Percentiles rank a stretch among this genome's conserved stretches.
These are phyloP conservation scores for Coryphaenoides rupestris DNA, from an alignment of 2,113 vertebrate genomes.

Conservation along the genomic window DNA sequence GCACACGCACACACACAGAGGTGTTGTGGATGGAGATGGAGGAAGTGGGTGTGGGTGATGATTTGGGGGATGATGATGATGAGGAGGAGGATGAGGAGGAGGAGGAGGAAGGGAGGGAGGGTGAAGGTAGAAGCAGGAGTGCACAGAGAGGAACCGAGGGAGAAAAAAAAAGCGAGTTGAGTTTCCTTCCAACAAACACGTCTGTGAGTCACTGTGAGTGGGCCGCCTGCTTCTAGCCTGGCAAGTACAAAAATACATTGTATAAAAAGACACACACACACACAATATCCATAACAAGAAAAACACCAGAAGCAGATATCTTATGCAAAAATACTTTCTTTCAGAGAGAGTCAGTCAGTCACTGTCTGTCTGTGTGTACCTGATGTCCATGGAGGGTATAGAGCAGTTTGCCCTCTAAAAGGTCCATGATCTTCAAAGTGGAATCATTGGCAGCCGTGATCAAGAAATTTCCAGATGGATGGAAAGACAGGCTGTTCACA, in stretches of 20 bases:
- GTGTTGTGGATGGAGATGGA: background rate
- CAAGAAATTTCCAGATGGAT: constrained; percentile 88
- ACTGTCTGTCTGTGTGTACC: constrained; percentile 71
- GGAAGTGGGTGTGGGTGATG: background rate
- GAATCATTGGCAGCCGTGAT: constrained; percentile 92
- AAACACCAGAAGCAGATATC: constrained; percentile 6
- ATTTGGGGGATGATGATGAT: background rate
- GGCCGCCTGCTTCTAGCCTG: constrained; percentile 64
- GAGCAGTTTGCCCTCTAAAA: constrained; percentile 89
- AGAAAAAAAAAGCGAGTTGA: constrained; percentile 41
- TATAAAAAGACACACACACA: constrained; percentile 32
- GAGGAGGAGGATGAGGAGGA: background rate
- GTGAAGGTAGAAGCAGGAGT: constrained; percentile 6
- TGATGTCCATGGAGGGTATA: constrained; percentile 96
- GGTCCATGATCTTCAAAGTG: constrained; percentile 92
- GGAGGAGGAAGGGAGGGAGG: constrained; percentile 6
- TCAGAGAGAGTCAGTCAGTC: too few relatives aligned
- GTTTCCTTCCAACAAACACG: constrained; percentile 58
- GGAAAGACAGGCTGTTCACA: constrained; percentile 91
- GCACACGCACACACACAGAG: background rate
- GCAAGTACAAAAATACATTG: constrained; percentile 64
- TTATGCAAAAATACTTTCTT: constrained; percentile 8
- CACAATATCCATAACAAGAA: constrained; percentile 14
- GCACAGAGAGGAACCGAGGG: constrained; percentile 27
- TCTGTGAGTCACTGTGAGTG: constrained; percentile 68